Conservation (phyloP, 30 jellyfish, hydroid and myxozoan species). For the Turritopsis dohrnii region DNA sequence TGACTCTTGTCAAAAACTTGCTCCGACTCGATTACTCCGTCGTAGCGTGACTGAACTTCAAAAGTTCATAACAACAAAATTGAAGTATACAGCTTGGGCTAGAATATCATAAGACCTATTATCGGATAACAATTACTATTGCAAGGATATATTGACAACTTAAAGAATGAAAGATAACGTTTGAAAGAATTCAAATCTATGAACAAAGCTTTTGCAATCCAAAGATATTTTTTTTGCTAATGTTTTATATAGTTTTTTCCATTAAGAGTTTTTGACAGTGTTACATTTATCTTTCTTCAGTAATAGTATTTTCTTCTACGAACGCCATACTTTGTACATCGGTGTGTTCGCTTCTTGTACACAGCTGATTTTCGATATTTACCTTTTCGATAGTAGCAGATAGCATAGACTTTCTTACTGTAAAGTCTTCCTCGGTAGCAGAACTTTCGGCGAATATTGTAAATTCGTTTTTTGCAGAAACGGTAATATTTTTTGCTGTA, state of each 20-base stretch:
- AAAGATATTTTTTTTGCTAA: too few relatives aligned
- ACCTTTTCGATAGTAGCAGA: background rate
- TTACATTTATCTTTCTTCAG: background rate
- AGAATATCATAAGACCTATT: too few relatives aligned
- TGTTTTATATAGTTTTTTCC: background rate
- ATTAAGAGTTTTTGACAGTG: background rate
- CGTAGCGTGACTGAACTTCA: too few relatives aligned
- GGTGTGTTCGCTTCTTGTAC: background rate
- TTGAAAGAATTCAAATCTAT: too few relatives aligned
- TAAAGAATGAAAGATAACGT: too few relatives aligned
- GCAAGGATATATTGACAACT: too few relatives aligned
- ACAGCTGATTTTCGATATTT: background rate
- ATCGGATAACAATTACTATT: too few relatives aligned
- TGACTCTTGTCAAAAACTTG: too few relatives aligned
- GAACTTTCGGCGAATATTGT: background rate
- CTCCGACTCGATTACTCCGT: too few relatives aligned
- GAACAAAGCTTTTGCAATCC: too few relatives aligned
- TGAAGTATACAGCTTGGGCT: too few relatives aligned
- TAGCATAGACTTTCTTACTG: background rate
- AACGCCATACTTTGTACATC: background rate
- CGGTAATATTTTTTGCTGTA: background rate
- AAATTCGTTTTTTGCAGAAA: background rate
- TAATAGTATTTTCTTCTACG: background rate
- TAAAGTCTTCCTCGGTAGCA: background rate
- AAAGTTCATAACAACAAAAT: too few relatives aligned